Base-by-base conservation (phyloP, 2,113 vertebrate genomes). In the Xenopus laevis region DNA sequence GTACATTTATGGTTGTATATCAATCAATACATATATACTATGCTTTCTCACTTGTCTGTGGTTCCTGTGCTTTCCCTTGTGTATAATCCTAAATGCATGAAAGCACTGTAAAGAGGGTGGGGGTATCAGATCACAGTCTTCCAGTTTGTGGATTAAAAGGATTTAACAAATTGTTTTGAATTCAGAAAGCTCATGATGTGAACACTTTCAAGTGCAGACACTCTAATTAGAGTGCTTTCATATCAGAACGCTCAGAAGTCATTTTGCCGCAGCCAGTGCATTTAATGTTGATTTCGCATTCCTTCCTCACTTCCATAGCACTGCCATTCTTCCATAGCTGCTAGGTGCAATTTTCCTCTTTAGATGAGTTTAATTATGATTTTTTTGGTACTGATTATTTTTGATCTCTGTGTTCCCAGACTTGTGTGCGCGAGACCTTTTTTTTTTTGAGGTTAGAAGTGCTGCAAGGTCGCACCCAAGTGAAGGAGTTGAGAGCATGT, bases 71-170 rank as follows among this genome's bases (percentile, higher is more conserved):
- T 10, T 20, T 64, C 46, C 12, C 23, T 55, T 53, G 45, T 30
- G 45, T 72, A 4, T 18, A 58, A 71, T 20, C 18, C 9, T 72
- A 45, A 61, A 17, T 21, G 61, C 11, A 16, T 12, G 27, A 64
- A 40, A n/a, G 71, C 13, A 50, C 13, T 13, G 52, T 23, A 33
- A 59, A 15, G 44, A 12, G 33, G 21, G 40, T 15, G 47, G 71
- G 33, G 71, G 52, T 53, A 57, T 73, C 33, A 57, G 52, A 66
- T 73, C 71, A 73, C 71, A 73, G 58, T 16, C 63, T 65, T 66
- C 62, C 17, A 58, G 71, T 15, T 44, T 18, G 18, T 13, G 52
- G 71, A 73, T 58, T 73, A 73, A 33, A 18, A 45, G 40, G 53
- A 7, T 66, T 65, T 55, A 65, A 72, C 46, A 21, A 64, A 50